Evolutionary conservation across 2,797 vertebrate genomes (phyloP).

Genomic region (Kryptopterus vitreolus): DNA sequence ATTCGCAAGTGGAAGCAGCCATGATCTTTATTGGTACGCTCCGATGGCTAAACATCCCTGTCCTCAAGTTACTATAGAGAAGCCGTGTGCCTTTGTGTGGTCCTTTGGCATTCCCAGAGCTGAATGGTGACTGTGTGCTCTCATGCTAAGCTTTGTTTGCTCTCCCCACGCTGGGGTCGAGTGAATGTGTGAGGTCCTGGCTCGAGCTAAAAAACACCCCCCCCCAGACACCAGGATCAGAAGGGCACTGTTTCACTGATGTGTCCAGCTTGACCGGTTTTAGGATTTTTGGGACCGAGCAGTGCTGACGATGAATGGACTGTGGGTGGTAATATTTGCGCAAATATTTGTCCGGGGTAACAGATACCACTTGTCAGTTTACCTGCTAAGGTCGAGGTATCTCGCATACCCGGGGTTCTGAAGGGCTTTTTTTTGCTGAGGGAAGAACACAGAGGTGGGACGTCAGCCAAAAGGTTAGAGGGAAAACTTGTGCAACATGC

Average conservation of each 20-base stretch:
- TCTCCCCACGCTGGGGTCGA: conserved; percentile 21
- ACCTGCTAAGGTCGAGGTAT: neutral
- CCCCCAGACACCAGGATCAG: conserved; percentile 31
- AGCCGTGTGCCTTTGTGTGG: conserved; percentile 25
- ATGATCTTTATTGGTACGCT: conserved; percentile 11
- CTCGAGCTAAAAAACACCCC: conserved; percentile 7
- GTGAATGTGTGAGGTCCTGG: conserved; percentile 51
- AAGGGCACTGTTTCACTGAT: conserved; percentile 44
- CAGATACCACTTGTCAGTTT: conserved; percentile 28
- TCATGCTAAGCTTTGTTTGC: conserved; percentile 41
- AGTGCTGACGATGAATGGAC: conserved; percentile 21
- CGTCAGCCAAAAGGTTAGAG: conserved; percentile 29
- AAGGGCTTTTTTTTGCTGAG: conserved; percentile 35
- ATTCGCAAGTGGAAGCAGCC: neutral
- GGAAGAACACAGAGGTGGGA: neutral
- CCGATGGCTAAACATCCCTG: neutral
- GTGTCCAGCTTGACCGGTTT: neutral
- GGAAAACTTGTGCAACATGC: conserved; percentile 22
- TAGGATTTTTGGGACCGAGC: conserved; percentile 36
- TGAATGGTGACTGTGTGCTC: conserved; percentile 54
- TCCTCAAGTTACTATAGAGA: neutral
- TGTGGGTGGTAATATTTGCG: conserved; percentile 30
- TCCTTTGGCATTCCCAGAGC: conserved; percentile 3
- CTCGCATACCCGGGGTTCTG: conserved; percentile 5
- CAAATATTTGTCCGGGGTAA: conserved; percentile 46